These are phyloP conservation scores for Actinernus sp. DNA, from an alignment of 92 coral and sea anemone species.

Conservation along the genomic window DNA sequence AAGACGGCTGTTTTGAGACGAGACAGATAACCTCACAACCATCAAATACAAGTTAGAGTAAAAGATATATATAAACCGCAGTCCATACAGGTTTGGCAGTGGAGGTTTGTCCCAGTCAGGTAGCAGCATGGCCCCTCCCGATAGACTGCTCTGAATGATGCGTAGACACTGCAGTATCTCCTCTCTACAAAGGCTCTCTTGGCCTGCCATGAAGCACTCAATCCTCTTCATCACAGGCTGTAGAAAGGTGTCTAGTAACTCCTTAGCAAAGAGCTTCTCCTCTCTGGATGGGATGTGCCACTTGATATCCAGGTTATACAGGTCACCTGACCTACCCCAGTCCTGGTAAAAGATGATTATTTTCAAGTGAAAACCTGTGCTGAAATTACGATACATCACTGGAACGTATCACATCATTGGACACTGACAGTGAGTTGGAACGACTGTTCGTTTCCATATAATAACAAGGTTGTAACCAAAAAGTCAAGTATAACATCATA, in stretches of 20 bases:
- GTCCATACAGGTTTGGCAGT: constrained; percentile 83
- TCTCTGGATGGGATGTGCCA: constrained; percentile 94
- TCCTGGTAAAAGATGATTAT: too few relatives aligned
- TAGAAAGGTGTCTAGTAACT: constrained; percentile 82
- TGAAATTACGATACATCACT: too few relatives aligned
- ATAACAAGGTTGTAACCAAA: too few relatives aligned
- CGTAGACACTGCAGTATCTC: constrained; percentile 88
- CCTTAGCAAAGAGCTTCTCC: constrained; percentile 85
- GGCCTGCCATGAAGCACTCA: constrained; percentile 74
- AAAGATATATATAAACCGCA: too few relatives aligned
- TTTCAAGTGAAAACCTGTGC: too few relatives aligned
- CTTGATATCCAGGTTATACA: constrained; percentile 70
- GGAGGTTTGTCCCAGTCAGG: constrained; percentile 89
- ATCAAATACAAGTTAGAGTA: too few relatives aligned
- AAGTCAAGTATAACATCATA: too few relatives aligned
- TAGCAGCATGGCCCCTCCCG: constrained; percentile 82
- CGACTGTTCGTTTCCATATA: too few relatives aligned
- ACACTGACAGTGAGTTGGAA: too few relatives aligned
- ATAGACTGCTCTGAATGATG: constrained; percentile 74
- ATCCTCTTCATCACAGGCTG: constrained; percentile 85
- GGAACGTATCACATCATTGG: too few relatives aligned
- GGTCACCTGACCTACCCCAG: constrained; percentile 94
- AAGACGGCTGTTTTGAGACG: too few relatives aligned
- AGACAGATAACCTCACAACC: too few relatives aligned
- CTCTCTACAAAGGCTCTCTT: constrained; percentile 81